Base-by-base conservation (phyloP, 2,888 invertebrate genomes). In the Eudemis profundana region DNA sequence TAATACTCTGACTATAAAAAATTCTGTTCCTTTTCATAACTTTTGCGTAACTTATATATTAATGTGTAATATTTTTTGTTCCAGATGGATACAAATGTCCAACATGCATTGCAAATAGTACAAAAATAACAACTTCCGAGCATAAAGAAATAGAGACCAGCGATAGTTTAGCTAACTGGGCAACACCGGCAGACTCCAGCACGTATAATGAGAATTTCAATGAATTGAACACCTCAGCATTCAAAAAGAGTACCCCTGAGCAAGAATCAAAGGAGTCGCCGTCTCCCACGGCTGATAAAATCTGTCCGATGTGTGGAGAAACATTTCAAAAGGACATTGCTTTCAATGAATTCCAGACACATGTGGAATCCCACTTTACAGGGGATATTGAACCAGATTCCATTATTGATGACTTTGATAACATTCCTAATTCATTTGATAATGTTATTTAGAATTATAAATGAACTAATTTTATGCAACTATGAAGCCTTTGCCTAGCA, bases 301-400 rank as follows among this genome's bases (percentile, higher is more conserved):
- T 95, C 57, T 97, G 97, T 75, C 97, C 97, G 0, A 93, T 97
- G 88, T 97, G 97, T 84, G 95, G 94, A 8, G 91, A 93, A 79
- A 87, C 90, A 69, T 96, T 95, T 77, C 87, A 87, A 47, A 93
- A 92, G 78, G 88, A 93, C 61, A 79, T 92, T 10, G 79, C 90
- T 19, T 96, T 96, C 81, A 85, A 93, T 23, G 93, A 93, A 50
- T 96, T 96, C 78, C 94, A 95, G 70, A 89, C 94, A 65, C 97
- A 97, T 85, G 97, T 97, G 27, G 94, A 96, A 82, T 94, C 92
- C 74, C 97, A 97, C 87, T 97, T 97, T 82, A 86, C 93, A 63
- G 93, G 94, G 71, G 94, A 95, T 36, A 82, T 81, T 61, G 93
- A 93, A 66, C 68, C 81, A 7, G 93, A 94, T 74, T 93, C 93